Base-by-base conservation (phyloP, 92 coral and sea anemone species). In the Metridium senile region DNA sequence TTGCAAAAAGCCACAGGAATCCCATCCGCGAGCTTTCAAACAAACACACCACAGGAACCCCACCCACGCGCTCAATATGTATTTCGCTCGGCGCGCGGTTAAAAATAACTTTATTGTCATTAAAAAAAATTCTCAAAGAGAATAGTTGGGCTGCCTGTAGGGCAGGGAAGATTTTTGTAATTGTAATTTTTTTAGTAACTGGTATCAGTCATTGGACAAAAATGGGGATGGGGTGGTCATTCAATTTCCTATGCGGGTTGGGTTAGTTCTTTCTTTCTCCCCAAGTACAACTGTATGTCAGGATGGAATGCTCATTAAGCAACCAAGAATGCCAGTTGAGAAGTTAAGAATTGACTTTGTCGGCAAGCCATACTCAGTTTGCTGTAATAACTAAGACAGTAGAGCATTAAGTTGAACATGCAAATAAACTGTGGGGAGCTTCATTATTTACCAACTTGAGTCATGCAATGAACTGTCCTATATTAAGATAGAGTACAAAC, bases 151-250 rank as follows among this genome's bases (percentile, higher is more conserved):
- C n/a, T n/a, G n/a, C n/a, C n/a, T n/a, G n/a, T n/a, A n/a, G n/a
- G n/a, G n/a, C n/a, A 77, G 56, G 69, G 47, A 53, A 26, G 90
- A 85, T 71, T 89, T 89, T 34, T 34, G 33, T 29, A 67, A 30
- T 23, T 68, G 77, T 61, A 77, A 69, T 47, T 77, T 81, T 26
- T 78, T 58, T 27, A 6, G 70, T 16, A 70, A 20, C 28, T 89
- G 93, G 93, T 82, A 77, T 27, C 87, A 85, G 58, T 81, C 84
- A 9, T 56, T 89, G 69, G 93, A 89, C 66, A 85, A 66, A 66
- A 85, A 85, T 65, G 90, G 87, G 46, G 89, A 89, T 88, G 93
- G 85, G 33, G 85, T 66, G 9, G 47, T 47, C 28, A 78, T 87
- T 23, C 72, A 82, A 65, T 84, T 64, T 57, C 89, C 89, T 25